These are phyloP conservation scores for Bostrychus sinensis DNA, from an alignment of 2,113 vertebrate species.

Conservation along the genomic window DNA sequence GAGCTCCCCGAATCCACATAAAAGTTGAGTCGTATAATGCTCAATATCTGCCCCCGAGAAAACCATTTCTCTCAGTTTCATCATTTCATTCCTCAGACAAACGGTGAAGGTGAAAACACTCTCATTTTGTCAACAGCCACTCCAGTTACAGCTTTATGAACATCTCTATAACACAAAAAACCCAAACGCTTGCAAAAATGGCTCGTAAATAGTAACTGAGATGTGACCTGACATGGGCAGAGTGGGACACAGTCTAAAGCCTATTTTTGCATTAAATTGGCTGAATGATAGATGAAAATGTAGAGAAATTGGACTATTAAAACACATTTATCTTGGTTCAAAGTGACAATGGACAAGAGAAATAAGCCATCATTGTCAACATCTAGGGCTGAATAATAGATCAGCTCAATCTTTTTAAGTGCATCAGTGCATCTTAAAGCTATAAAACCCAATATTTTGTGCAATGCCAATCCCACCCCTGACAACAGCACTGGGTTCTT, in stretches of 20 bases:
- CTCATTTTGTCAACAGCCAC: neutral
- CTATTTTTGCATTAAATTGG: neutral
- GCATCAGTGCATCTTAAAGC: too few relatives aligned
- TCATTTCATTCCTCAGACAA: slow-evolving; percentile 13
- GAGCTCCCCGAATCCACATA: slow-evolving; percentile 6
- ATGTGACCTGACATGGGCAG: neutral
- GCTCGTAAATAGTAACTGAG: neutral
- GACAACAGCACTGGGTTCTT: too few relatives aligned
- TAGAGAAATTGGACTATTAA: neutral
- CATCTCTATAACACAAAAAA: neutral
- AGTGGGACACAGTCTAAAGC: neutral
- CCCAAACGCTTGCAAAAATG: neutral
- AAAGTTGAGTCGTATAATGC: neutral
- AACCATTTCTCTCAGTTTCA: slow-evolving; percentile 35
- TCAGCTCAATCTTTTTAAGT: too few relatives aligned
- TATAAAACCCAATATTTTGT: too few relatives aligned
- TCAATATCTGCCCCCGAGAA: neutral
- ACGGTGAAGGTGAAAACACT: neutral
- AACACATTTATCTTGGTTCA: neutral
- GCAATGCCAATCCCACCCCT: too few relatives aligned
- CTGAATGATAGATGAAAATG: neutral
- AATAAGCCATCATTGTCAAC: neutral
- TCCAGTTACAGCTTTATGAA: neutral
- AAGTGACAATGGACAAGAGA: neutral
- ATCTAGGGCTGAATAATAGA: too few relatives aligned